Base-by-base conservation (phyloP, 2,797 vertebrate species). In the Mormyrops boulengeri region DNA sequence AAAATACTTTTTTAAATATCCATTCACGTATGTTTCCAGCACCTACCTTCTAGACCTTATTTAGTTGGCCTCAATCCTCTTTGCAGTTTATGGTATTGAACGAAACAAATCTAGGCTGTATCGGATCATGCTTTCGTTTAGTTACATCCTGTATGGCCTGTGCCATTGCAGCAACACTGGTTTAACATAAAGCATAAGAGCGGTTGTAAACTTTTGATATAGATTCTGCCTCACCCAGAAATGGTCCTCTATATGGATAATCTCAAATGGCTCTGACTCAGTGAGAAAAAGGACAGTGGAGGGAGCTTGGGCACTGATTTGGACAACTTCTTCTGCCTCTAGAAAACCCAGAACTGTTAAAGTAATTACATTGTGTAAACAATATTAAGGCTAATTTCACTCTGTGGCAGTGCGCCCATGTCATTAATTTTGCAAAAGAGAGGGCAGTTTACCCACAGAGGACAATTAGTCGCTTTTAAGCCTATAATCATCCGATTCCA, bases 401-500 rank as follows among this genome's bases (percentile, higher is more conserved):
- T 5, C 60, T 26, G 89, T 92, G 93, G 92, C 92, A 90, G 89
- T 90, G 8, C 91, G 90, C 90, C 92, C 90, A 91, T 87, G 80
- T 47, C 85, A 90, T 95, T 93, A 91, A 90, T 92, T 92, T 93
- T 84, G 90, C 91, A 89, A 90, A 91, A 85, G 89, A 93, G 90
- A 90, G 90, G 85, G 88, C 66, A 90, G 88, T 89, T 93, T 93
- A 90, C 91, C 91, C 91, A 89, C 92, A 73, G 92, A 91, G 92
- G 91, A 89, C 92, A 91, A 93, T 93, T 92, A 93, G 87, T 41
- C 80, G 92, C 90, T 91, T 90, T 88, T 91, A 88, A 82, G 89
- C 88, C 90, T 91, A 92, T 92, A 92, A 93, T 93, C 87, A 93
- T 91, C 85, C 26, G 14, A 92, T 90, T 91, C 90, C 89, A 91